These are phyloP conservation scores for Maniola hyperantus DNA, from an alignment of 2,888 invertebrate species.

Conservation along the genomic window DNA sequence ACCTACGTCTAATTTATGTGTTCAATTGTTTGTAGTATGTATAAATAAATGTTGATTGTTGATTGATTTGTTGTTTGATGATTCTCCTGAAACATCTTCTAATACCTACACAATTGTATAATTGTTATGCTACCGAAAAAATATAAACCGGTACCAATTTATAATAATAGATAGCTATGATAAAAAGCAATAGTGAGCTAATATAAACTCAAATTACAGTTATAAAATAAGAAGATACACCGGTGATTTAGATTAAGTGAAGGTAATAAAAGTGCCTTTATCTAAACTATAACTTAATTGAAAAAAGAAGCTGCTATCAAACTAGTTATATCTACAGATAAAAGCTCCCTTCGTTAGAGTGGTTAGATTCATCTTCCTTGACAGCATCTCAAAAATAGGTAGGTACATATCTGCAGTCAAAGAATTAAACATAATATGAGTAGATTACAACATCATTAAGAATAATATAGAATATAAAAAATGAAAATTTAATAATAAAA, in stretches of 20 bases:
- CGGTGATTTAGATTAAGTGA: not conserved
- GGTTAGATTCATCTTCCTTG: too few relatives aligned
- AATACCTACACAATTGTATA: too few relatives aligned
- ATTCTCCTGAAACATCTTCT: not conserved
- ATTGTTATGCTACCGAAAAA: too few relatives aligned
- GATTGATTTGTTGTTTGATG: not conserved
- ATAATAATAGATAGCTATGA: not conserved
- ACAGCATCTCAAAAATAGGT: too few relatives aligned
- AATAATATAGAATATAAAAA: too few relatives aligned
- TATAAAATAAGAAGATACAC: not conserved
- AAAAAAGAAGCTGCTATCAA: not conserved
- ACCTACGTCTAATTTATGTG: not conserved
- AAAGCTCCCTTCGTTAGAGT: too few relatives aligned
- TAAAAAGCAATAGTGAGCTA: not conserved
- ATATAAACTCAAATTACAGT: slow-evolving; percentile 7
- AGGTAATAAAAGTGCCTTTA: not conserved
- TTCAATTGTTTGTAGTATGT: not conserved
- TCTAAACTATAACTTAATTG: not conserved
- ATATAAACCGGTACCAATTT: too few relatives aligned
- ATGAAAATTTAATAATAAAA: not conserved
- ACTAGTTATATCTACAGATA: too few relatives aligned
- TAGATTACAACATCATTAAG: too few relatives aligned
- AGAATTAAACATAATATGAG: too few relatives aligned
- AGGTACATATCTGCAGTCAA: too few relatives aligned
- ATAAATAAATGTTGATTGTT: not conserved